A percentile compares a stretch with the other conserved stretches of the same genome.
Conservation (phyloP, 2,888 invertebrate genomes). For the Xestoiulus laeticollis region DNA sequence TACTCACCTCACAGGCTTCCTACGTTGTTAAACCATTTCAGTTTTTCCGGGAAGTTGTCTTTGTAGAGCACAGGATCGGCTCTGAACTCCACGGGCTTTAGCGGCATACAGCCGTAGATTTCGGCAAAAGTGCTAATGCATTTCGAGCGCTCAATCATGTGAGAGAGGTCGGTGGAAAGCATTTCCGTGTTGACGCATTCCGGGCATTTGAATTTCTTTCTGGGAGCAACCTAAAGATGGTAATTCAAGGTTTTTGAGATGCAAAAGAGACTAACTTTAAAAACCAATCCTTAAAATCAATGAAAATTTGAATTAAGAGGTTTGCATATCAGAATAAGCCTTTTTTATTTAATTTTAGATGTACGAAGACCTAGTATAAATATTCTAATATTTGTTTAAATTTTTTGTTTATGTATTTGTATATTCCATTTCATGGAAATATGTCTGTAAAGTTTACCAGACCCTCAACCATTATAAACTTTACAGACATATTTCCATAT, state of each 20-base stretch:
- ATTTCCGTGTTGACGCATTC: slow-evolving; percentile 93
- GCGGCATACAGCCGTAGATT: slow-evolving; percentile 86
- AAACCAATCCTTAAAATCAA: too few relatives aligned
- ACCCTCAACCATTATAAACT: too few relatives aligned
- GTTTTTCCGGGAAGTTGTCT: slow-evolving; percentile 83
- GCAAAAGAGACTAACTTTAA: too few relatives aligned
- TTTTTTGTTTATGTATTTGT: too few relatives aligned
- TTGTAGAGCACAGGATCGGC: slow-evolving; percentile 94
- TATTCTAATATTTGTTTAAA: too few relatives aligned
- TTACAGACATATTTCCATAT: too few relatives aligned
- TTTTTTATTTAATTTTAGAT: too few relatives aligned
- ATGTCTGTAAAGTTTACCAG: too few relatives aligned
- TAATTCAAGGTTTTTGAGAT: background rate
- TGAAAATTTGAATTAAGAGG: too few relatives aligned
- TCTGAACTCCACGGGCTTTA: slow-evolving; percentile 88
- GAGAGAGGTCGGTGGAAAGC: slow-evolving; percentile 89
- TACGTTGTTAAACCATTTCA: slow-evolving; percentile 87
- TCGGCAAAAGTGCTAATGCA: slow-evolving; percentile 84
- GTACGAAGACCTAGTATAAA: too few relatives aligned
- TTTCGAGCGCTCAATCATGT: slow-evolving; percentile 91
- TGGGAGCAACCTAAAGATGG: slow-evolving; percentile 80
- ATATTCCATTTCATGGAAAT: too few relatives aligned
- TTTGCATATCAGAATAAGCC: too few relatives aligned
- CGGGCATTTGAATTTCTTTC: slow-evolving; percentile 97
- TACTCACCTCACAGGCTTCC: slow-evolving; percentile 75